Conservation (phyloP, 35 echinoderm and acorn worm genomes). For the Hemicentrotus pulcherrimus region DNA sequence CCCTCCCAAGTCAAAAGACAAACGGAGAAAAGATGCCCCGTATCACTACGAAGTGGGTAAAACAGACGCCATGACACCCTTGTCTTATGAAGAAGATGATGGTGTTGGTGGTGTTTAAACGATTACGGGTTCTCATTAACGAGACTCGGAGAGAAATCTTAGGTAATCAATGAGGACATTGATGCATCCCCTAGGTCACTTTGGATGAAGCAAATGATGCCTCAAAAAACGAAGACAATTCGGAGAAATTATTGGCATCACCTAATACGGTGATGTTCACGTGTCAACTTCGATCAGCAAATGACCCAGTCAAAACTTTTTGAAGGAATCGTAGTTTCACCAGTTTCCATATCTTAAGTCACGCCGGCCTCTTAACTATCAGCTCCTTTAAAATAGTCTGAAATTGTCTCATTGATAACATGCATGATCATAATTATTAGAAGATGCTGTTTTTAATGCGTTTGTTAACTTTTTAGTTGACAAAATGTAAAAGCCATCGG, state of each 20-base stretch:
- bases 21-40: background rate
- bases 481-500: too few species aligned
- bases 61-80: background rate
- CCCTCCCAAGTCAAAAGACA: background rate
- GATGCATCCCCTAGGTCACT: slow-evolving; percentile 21
- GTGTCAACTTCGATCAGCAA: background rate
- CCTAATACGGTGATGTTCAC: slow-evolving; percentile 9
- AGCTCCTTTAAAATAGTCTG: background rate
- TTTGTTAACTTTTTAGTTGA: too few species aligned
- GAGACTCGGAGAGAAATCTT: background rate
- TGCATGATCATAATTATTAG: too few species aligned
- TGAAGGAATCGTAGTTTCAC: background rate
- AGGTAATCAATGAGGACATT: slow-evolving; percentile 3
- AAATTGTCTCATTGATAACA: background rate
- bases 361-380: background rate
- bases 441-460: too few species aligned
- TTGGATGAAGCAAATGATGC: background rate
- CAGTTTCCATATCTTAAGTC: background rate
- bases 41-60: background rate
- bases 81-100: background rate
- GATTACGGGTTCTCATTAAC: slow-evolving; percentile 19
- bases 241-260: background rate
- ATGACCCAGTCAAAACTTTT: background rate
- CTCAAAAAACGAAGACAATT: slow-evolving; percentile 5
- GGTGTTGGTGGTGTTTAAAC: background rate